phyloP scores from a whole-genome alignment of 1,140 invertebrate genomes.

The Bombus terrestris region DNA sequence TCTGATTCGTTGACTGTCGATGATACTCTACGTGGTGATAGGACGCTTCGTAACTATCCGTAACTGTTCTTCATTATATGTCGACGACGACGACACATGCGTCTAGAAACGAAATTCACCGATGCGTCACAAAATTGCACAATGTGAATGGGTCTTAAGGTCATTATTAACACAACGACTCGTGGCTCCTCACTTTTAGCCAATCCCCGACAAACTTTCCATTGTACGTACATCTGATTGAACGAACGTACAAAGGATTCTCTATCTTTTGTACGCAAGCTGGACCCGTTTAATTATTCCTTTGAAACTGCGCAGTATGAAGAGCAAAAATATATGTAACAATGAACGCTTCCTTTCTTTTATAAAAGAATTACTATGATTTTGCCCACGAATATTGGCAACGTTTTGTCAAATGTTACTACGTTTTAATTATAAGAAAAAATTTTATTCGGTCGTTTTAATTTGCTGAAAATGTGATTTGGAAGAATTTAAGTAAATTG shows the following conservation, averaged over 20 bases:
- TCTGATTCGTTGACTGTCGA: conserved; percentile 40
- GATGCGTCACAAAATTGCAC: not conserved
- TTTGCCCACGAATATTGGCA: not conserved
- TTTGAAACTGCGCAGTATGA: conserved; percentile 4
- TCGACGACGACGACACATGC: conserved; percentile 16
- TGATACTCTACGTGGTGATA: conserved; percentile 36
- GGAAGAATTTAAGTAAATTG: not conserved
- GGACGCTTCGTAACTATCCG: conserved; percentile 41
- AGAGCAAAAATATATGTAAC: not conserved
- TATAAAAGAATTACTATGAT: not conserved
- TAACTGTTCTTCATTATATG: conserved; percentile 34
- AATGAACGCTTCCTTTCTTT: not conserved
- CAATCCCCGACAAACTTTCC: not conserved
- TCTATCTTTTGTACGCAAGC: not conserved
- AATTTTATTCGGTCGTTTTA: not conserved
- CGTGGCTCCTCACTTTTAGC: too few relatives aligned
- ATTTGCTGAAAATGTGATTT: not conserved
- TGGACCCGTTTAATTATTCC: not conserved
- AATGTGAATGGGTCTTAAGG: not conserved
- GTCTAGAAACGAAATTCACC: conserved; percentile 8
- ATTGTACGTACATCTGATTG: not conserved
- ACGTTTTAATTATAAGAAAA: not conserved
- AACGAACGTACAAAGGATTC: not conserved
- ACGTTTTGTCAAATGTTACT: not conserved
- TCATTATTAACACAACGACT: not conserved